Percentiles rank a stretch among this genome's conserved stretches.
Evolutionary conservation across 2,113 vertebrate genomes (phyloP).

Genomic region (Phainopepla nitens): DNA sequence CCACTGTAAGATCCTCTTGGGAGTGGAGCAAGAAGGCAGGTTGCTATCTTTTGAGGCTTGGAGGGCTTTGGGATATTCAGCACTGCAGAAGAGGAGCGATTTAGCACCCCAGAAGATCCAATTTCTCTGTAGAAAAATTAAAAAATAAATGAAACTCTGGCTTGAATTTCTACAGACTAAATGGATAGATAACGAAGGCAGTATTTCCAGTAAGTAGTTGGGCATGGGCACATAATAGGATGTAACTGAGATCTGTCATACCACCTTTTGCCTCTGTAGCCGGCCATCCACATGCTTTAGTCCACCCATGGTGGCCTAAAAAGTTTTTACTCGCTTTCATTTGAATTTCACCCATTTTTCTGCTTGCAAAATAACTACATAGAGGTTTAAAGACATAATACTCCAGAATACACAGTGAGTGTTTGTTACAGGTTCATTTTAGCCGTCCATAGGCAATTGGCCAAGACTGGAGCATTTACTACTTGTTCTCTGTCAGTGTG

Average conservation of each 20-base stretch:
- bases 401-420: background rate
- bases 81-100: background rate
- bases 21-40: background rate
- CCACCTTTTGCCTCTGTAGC: background rate
- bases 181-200: background rate
- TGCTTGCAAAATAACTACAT: background rate
- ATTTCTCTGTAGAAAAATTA: background rate
- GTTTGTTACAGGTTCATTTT: background rate
- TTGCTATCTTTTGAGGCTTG: background rate
- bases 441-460: background rate
- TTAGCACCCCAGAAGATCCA: background rate
- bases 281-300: background rate
- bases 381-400: background rate
- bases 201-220: background rate
- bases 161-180: background rate
- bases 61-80: background rate
- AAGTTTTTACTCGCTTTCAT: background rate
- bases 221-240: background rate
- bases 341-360: background rate
- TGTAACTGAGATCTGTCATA: background rate
- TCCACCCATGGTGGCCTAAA: background rate
- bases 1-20: background rate
- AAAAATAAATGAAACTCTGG: background rate
- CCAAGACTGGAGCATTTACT: background rate
- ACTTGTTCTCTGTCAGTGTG: background rate